Base-by-base conservation (phyloP, 1,140 invertebrate genomes). In the Polyergus mexicanus region DNA sequence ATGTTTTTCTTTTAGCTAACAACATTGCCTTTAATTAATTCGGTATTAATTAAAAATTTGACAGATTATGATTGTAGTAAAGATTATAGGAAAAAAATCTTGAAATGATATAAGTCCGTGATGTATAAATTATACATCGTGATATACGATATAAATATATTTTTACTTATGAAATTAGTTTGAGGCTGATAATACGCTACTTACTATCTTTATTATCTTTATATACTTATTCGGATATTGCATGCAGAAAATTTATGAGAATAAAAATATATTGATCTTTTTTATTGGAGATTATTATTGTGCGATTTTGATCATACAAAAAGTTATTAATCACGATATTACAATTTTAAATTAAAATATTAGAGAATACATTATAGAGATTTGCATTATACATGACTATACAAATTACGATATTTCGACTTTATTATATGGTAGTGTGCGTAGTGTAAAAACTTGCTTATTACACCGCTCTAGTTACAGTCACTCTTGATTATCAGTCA, bases 401-500 rank as follows among this genome's bases (percentile, higher is more conserved):
- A 69, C 54, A 74, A 74, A 83, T 83, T 83, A 32, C 13, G 7
- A 74, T 32, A 32, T 83, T 83, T 35, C 68, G 35, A 83, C 28
- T 44, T 38, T 19, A 32, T 56, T 74, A 35, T 8, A n/a, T n/a
- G n/a, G n/a, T n/a, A 60, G 19, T 8, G 1, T 47, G 38, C 41
- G 62, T 35, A 62, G 60, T n/a, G 65, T 65, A 76, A 84, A 85
- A 80, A 83, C 60, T 75, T 69, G 62, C 56, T 83, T 83, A 83
- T 83, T 74, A 74, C 54, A 69, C 28, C 13, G 68, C 69, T 83
- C 68, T 60, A 63, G 78, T 74, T 83, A 60, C 11, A 60, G 54
- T 74, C 78, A 22, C 47, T 25, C 25, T 38, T 78, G 38, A 68
- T 85, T 81, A 81, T 85, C 84, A 69, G 76, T 68, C 22, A 19